Base-by-base conservation (phyloP, 2,888 invertebrate species). In the Pollenia griseotomentosa region DNA sequence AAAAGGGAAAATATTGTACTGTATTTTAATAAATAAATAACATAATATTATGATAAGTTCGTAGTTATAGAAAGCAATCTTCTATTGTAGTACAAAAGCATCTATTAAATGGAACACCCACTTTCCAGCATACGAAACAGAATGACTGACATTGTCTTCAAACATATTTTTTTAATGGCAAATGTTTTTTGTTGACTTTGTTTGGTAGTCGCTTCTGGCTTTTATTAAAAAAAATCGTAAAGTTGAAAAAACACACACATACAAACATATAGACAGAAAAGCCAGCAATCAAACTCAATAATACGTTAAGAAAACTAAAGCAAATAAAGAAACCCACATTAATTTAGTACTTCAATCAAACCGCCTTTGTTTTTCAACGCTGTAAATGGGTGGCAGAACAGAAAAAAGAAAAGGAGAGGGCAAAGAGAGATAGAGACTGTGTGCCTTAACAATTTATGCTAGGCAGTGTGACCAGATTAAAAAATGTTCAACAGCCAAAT, bases 151-250 rank as follows among this genome's bases (percentile, higher is more conserved):
- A 33, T 23, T n/a, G 33, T 66, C 48, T 16, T 55, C 44, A 40
- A 40, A 74, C n/a, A 11, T 23, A 9, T 16, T 11, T 33, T 23
- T 11, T n/a, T n/a, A n/a, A 10, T 46, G 11, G 11, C 9, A 6
- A 40, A 14, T 0, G 12, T 2, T 23, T 2, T 23, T 61, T n/a
- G 11, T 14, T 42, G 59, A n/a, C 11, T 33, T 11, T 73, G 5
- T n/a, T 23, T 0, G 33, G 33, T 42, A 6, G 11, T 16, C 0
- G 1, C 46, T 23, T 44, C 12, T 16, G 51, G 12, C 42, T 70
- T 70, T 70, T 79, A 12, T 11, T 74, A 2, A 70, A 51, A 71
- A 51, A 19, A 33, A 68, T 80, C 51, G 63, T 53, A 55, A 81
- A 57, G 57, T 78, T 46, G 19, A 51, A 68, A 74, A 75, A 44